Evolutionary conservation across 2,113 vertebrate species (phyloP).

Genomic region (Dromas ardeola): DNA sequence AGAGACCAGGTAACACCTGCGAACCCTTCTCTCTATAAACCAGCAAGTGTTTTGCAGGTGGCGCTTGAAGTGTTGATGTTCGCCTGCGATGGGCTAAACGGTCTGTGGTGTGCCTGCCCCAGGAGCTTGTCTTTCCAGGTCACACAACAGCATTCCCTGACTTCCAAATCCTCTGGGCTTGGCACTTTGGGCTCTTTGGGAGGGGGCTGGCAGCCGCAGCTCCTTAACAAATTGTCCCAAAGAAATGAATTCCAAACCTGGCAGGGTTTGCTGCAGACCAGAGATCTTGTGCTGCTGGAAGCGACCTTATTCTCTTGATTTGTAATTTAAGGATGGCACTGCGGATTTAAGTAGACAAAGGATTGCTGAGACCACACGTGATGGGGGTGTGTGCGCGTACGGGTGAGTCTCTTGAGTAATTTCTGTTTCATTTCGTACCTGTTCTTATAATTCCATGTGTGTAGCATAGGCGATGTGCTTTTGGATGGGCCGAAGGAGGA

Average conservation of each 20-base stretch:
- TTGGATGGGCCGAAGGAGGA: neutral
- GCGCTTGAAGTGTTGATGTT: neutral
- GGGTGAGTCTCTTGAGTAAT: neutral
- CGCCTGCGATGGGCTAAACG: neutral
- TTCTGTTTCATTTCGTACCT: neutral
- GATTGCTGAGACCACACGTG: neutral
- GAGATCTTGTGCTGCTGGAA: neutral
- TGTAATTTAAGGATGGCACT: neutral
- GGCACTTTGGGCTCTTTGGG: neutral
- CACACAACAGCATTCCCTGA: neutral
- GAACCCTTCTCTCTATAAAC: neutral
- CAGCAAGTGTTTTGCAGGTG: neutral
- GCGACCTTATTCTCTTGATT: neutral
- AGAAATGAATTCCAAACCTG: neutral
- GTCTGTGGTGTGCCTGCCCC: neutral
- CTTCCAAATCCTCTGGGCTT: neutral
- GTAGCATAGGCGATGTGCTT: neutral
- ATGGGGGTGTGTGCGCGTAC: rapidly evolving
- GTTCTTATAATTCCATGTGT: neutral
- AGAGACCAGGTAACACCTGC: conserved; percentile 7
- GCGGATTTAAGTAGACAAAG: neutral
- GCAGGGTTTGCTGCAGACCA: neutral
- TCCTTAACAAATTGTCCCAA: neutral
- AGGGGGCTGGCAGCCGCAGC: neutral
- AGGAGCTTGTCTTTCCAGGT: neutral